Percentiles rank a stretch among this genome's conserved stretches.
phyloP scores from a whole-genome alignment of 2,113 vertebrate genomes.

The Chrysemys picta region DNA sequence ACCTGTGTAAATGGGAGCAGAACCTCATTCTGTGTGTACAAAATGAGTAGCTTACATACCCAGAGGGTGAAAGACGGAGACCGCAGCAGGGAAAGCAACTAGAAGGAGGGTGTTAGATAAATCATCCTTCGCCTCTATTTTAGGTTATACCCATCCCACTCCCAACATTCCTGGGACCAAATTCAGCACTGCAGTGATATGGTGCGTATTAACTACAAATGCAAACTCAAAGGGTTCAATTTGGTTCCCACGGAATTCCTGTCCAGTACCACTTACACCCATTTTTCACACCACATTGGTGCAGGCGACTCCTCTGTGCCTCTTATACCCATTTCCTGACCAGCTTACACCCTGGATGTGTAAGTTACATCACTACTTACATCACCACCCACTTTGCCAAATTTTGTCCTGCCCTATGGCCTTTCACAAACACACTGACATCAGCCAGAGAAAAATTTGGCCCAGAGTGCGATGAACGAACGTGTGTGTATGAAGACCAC shows the following conservation, averaged over 20 bases:
- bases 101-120: not conserved
- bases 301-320: not conserved
- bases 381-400: not conserved
- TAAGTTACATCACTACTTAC: not conserved
- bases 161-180: not conserved
- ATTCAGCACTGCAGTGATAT: not conserved
- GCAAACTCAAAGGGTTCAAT: not conserved
- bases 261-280: not conserved
- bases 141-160: not conserved
- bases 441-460: not conserved
- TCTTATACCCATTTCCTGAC: not conserved
- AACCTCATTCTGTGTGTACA: not conserved
- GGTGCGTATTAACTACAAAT: not conserved
- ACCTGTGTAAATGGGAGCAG: not conserved
- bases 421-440: not conserved
- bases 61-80: not conserved
- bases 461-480: no score
- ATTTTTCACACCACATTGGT: not conserved
- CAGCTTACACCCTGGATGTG: not conserved
- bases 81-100: not conserved
- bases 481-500: not conserved
- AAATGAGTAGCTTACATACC: not conserved
- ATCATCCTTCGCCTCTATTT: not conserved
- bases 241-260: not conserved
- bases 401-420: not conserved